These are phyloP conservation scores for Triplophysa tibetana DNA, from an alignment of 2,113 vertebrate genomes.

Conservation along the genomic window DNA sequence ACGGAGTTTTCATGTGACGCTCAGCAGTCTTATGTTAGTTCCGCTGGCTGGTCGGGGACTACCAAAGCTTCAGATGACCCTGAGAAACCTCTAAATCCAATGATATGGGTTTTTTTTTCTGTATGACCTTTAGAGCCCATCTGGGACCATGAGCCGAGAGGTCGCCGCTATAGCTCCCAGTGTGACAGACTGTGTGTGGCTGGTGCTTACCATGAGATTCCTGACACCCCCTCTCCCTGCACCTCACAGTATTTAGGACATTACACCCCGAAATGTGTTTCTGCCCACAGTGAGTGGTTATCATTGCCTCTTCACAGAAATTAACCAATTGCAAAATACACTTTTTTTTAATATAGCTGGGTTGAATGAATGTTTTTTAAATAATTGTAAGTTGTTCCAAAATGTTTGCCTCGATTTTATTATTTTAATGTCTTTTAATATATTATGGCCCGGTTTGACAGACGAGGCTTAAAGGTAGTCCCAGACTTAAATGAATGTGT, in stretches of 20 bases:
- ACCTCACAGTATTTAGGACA: slow-evolving; percentile 60
- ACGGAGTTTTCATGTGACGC: slow-evolving; percentile 38
- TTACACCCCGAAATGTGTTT: slow-evolving; percentile 55
- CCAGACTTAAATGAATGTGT: too few species aligned
- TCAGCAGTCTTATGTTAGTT: slow-evolving; percentile 46
- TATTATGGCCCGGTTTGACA: too few species aligned
- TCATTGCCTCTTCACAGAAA: neutral
- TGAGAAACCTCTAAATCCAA: slow-evolving; percentile 19
- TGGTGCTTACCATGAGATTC: slow-evolving; percentile 62
- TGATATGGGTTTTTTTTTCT: slow-evolving; percentile 10
- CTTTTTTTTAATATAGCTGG: too few species aligned
- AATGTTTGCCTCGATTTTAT: too few species aligned
- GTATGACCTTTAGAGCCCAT: slow-evolving; percentile 56
- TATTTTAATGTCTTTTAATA: too few species aligned
- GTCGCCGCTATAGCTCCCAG: slow-evolving; percentile 62
- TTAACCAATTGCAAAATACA: too few species aligned
- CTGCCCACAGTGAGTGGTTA: slow-evolving; percentile 58
- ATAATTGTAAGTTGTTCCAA: too few species aligned
- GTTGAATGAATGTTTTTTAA: too few species aligned
- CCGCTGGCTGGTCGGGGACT: neutral
- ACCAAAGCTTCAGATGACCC: neutral
- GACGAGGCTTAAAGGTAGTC: too few species aligned
- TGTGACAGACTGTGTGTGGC: slow-evolving; percentile 67
- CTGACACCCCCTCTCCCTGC: slow-evolving; percentile 59
- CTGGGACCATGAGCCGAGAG: slow-evolving; percentile 59